These are phyloP conservation scores for Plusia festucae DNA, from an alignment of 2,888 invertebrate genomes.

Conservation along the genomic window DNA sequence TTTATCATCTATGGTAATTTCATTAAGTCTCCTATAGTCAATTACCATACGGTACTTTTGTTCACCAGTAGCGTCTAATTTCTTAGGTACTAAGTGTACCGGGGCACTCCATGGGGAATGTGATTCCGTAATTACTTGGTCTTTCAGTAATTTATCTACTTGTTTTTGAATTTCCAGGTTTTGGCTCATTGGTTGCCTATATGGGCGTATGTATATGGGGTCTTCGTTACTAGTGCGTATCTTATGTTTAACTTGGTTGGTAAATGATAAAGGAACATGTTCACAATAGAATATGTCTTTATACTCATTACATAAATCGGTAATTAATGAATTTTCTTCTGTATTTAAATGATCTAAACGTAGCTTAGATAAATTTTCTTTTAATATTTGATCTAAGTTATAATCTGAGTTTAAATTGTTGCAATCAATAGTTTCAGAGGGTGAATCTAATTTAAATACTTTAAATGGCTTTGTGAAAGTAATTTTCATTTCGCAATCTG, in stretches of 20 bases:
- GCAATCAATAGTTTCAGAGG: not conserved
- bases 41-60: too few relatives aligned
- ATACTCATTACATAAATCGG: too few relatives aligned
- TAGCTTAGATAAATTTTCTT: not conserved
- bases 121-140: too few relatives aligned
- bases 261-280: conserved; percentile 9
- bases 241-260: conserved; percentile 20
- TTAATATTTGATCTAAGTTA: not conserved
- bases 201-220: conserved; percentile 10
- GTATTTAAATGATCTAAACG: not conserved
- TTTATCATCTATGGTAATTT: conserved; percentile 10
- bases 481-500: not conserved
- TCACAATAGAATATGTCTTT: not conserved
- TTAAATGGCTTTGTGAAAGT: not conserved
- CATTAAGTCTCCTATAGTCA: conserved; percentile 52
- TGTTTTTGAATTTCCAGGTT: conserved; percentile 48
- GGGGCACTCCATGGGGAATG: too few relatives aligned
- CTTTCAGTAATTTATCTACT: conserved; percentile 47
- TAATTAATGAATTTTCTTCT: not conserved
- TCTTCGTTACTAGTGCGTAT: conserved; percentile 10
- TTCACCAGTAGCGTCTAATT: too few relatives aligned
- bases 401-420: not conserved
- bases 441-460: not conserved
- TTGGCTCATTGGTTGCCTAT: conserved; percentile 1
- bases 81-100: too few relatives aligned